Base-by-base conservation (phyloP, 53 echinoderm and acorn worm genomes). In the Crossaster papposus region DNA sequence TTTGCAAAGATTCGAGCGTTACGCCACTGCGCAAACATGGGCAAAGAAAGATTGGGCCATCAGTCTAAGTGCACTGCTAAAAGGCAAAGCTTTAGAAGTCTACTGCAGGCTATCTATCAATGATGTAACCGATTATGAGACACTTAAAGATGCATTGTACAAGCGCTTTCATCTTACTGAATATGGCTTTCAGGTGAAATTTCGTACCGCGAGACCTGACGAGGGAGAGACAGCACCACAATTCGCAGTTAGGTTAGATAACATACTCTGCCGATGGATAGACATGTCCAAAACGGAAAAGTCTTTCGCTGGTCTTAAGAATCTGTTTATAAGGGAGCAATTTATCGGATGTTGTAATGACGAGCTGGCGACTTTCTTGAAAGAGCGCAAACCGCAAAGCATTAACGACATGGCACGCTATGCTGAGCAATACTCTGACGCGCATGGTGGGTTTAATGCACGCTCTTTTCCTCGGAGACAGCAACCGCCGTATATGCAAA, bases 341-440 rank as follows among this genome's bases (percentile, higher is more conserved):
- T 90, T 90, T 70, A n/a, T 81, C 0, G 50, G 70, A 71, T 51
- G 72, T 32, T 90, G 81, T 73, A 54, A 38, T 9, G 71, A 72
- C 26, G 82, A 90, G 28, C 72, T 73, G 15, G 30, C 31, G 9
- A 81, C 72, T 70, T 90, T 90, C 51, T 37, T 90, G 32, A 82
- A 72, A n/a, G 82, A 90, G 63, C 51, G 90, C 28, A 55, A 90
- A 81, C 82, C 90, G 15, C 64, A 65, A 58, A 81, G 36, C 14
- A 1, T 74, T 26, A n/a, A 51, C 53, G 72, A 71, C 30, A 81
- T 81, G 54, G 72, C 81, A 15, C 65, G 32, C 15, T 82, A 72
- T 24, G 54, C 90, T 17, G 58, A 90, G 38, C 90, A 90, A 63
- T 90, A 90, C 23, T 51, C 70, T 17, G 90, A 90, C 18, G 90